Percentiles rank a stretch among this genome's conserved stretches.
phyloP scores from a whole-genome alignment of 1,140 invertebrate species.

The Agraylea sexmaculata region DNA sequence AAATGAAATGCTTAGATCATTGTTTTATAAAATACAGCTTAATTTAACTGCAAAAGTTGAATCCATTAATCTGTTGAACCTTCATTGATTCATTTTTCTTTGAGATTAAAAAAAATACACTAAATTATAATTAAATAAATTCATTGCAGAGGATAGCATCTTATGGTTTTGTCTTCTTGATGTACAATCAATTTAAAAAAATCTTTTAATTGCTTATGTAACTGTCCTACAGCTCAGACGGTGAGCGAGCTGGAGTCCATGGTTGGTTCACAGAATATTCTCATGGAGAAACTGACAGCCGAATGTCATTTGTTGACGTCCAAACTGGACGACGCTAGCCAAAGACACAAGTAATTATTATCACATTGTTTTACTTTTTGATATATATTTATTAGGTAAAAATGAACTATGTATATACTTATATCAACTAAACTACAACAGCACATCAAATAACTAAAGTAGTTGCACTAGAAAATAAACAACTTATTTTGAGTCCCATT shows the following conservation, averaged over 20 bases:
- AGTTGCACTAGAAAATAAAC: too few relatives aligned
- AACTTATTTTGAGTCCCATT: too few relatives aligned
- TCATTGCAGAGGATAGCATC: background rate
- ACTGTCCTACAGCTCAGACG: slow-evolving; percentile 59
- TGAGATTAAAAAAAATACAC: too few relatives aligned
- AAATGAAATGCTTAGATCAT: too few relatives aligned
- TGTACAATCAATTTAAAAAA: background rate
- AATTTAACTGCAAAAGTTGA: too few relatives aligned
- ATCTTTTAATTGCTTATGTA: too few relatives aligned
- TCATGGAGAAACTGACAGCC: slow-evolving; percentile 74
- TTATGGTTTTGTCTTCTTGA: background rate
- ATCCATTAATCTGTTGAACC: too few relatives aligned
- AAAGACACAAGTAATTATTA: slow-evolving; percentile 72
- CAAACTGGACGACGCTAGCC: slow-evolving; percentile 70
- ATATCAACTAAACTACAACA: too few relatives aligned
- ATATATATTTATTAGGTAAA: too few relatives aligned
- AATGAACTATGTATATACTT: too few relatives aligned
- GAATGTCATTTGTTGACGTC: slow-evolving; percentile 75
- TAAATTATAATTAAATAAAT: background rate
- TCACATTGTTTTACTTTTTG: too few relatives aligned
- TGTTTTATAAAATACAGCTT: too few relatives aligned
- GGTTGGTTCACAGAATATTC: slow-evolving; percentile 74
- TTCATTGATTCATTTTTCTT: background rate
- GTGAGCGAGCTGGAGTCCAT: slow-evolving; percentile 73
- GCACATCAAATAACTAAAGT: background rate